Conservation (phyloP, 2,113 vertebrate genomes). For the Serilophus lunatus region DNA sequence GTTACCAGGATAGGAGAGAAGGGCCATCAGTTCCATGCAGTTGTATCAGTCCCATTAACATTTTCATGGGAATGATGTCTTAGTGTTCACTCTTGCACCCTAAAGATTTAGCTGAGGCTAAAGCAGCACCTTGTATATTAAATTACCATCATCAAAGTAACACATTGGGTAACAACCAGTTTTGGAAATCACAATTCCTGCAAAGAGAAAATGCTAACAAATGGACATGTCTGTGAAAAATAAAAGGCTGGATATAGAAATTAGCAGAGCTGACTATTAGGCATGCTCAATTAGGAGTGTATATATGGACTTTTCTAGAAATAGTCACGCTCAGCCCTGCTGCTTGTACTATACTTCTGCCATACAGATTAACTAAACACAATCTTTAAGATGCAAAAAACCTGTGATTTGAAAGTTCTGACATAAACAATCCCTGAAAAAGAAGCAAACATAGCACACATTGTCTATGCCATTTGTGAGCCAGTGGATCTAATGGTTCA, state of each 20-base stretch:
- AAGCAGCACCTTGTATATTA: background rate
- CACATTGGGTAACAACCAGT: background rate
- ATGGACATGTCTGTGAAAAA: background rate
- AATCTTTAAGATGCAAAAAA: constrained; percentile 31
- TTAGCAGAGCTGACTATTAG: background rate
- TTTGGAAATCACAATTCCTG: background rate
- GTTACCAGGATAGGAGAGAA: background rate
- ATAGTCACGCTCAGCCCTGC: background rate
- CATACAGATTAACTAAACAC: background rate
- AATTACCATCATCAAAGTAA: background rate
- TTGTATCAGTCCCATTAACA: background rate
- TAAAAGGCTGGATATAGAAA: background rate
- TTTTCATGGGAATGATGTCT: background rate
- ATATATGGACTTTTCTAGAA: background rate
- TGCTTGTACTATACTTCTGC: background rate
- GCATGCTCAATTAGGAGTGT: background rate
- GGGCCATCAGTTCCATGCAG: background rate
- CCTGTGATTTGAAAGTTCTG: constrained; percentile 29
- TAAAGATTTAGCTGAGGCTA: background rate
- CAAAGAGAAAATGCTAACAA: background rate
- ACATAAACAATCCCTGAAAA: constrained; percentile 35
- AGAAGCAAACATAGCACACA: constrained; percentile 20
- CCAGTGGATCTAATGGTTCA: constrained; percentile 60
- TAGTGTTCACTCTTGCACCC: background rate
- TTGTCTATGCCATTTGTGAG: constrained; percentile 61